phyloP scores from a whole-genome alignment of 2,113 vertebrate genomes.

The Bubo blakistoni region DNA sequence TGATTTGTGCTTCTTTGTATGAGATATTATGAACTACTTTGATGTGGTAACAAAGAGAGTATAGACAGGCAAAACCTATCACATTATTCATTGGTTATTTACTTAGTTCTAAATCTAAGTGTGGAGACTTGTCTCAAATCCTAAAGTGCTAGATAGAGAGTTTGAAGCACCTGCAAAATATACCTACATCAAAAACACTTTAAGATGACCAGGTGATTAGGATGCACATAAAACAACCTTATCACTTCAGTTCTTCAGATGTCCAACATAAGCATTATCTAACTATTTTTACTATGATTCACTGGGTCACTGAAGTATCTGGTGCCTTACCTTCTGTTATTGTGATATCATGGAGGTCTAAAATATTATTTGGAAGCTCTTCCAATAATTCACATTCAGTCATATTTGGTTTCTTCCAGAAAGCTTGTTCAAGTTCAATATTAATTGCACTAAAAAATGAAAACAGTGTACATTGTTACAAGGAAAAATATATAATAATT shows the following conservation, averaged over 20 bases:
- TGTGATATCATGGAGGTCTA: conserved; percentile 72
- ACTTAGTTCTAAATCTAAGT: neutral
- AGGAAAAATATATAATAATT: neutral
- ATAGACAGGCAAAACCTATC: neutral
- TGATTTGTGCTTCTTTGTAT: neutral
- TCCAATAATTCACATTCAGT: conserved; percentile 69
- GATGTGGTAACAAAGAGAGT: neutral
- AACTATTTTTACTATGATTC: neutral
- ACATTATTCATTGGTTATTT: neutral
- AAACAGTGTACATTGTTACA: neutral
- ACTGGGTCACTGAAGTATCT: neutral
- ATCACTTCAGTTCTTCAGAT: neutral
- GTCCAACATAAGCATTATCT: neutral
- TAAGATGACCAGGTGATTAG: neutral
- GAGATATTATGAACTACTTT: neutral
- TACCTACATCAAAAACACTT: neutral
- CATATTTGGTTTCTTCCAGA: conserved; percentile 78
- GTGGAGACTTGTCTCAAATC: neutral
- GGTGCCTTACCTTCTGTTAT: conserved; percentile 79
- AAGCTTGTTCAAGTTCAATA: conserved; percentile 48
- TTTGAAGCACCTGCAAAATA: neutral
- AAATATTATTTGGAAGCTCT: conserved; percentile 71
- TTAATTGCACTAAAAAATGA: conserved; percentile 60
- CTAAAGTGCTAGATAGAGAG: neutral
- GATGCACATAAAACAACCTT: neutral